phyloP scores from a whole-genome alignment of 2,888 invertebrate species.

The Arctia plantaginis region DNA sequence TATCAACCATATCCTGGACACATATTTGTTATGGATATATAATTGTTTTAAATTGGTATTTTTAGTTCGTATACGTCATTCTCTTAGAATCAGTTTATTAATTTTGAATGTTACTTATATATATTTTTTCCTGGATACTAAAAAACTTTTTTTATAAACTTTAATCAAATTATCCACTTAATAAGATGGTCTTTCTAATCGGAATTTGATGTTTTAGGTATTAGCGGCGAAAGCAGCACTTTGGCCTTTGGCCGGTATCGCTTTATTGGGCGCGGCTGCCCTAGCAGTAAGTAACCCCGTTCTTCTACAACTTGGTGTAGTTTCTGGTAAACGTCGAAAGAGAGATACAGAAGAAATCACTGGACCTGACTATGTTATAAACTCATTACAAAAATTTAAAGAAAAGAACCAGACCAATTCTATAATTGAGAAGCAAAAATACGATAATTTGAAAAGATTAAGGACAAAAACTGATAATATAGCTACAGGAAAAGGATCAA shows the following conservation, averaged over 20 bases:
- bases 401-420: constrained; percentile 20
- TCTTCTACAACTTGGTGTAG: constrained; percentile 91
- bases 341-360: constrained; percentile 74
- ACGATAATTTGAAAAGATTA: constrained; percentile 28
- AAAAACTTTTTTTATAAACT: neutral
- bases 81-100: no score
- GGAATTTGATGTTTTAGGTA: constrained; percentile 70
- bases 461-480: constrained; percentile 26
- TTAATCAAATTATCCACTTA: neutral
- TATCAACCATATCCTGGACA: neutral
- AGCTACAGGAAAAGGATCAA: constrained; percentile 23
- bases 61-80: neutral
- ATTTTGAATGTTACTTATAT: no score
- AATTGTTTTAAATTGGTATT: neutral
- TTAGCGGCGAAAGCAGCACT: constrained; percentile 88
- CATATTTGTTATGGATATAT: neutral
- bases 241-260: constrained; percentile 92
- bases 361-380: constrained; percentile 41
- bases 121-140: no score
- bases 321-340: constrained; percentile 87
- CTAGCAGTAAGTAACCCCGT: constrained; percentile 92
- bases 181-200: neutral
- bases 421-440: neutral
- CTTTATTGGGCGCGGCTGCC: constrained; percentile 92
- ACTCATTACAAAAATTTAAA: constrained; percentile 45